These are phyloP conservation scores for Acrossocheilus fasciatus DNA, from an alignment of 2,797 vertebrate species.

Conservation along the genomic window DNA sequence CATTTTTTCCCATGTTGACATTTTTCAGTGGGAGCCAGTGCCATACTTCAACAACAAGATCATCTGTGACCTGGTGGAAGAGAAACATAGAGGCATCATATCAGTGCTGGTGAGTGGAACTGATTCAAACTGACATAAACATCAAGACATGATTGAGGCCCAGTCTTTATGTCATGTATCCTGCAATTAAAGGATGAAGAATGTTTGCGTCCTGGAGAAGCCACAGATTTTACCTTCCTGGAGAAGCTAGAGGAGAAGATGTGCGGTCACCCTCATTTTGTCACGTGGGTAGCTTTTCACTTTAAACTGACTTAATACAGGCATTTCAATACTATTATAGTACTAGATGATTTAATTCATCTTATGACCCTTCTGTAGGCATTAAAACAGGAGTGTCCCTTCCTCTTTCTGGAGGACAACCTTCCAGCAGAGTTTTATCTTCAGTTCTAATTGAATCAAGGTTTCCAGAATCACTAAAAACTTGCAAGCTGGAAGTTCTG, in stretches of 20 bases:
- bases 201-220: conserved; percentile 90
- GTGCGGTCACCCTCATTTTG: conserved; percentile 89
- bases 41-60: conserved; percentile 98
- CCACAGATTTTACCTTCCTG: conserved; percentile 92
- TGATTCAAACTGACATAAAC: neutral
- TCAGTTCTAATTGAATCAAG: neutral
- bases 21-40: conserved; percentile 90
- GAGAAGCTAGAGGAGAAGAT: conserved; percentile 94
- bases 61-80: conserved; percentile 94
- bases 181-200: conserved; percentile 88
- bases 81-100: conserved; percentile 93
- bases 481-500: neutral
- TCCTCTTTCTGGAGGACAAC: neutral
- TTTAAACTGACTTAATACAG: neutral
- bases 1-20: neutral
- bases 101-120: conserved; percentile 82
- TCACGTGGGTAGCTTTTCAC: conserved; percentile 81
- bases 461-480: neutral
- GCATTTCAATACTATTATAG: neutral
- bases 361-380: neutral
- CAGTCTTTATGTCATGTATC: neutral
- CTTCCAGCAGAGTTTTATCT: neutral
- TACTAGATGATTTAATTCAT: neutral
- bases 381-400: neutral
- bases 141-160: conserved; percentile 57